A percentile compares a stretch with the other conserved stretches of the same genome.
phyloP scores from a whole-genome alignment of 2,113 vertebrate genomes.

The Larimichthys polyactis region DNA sequence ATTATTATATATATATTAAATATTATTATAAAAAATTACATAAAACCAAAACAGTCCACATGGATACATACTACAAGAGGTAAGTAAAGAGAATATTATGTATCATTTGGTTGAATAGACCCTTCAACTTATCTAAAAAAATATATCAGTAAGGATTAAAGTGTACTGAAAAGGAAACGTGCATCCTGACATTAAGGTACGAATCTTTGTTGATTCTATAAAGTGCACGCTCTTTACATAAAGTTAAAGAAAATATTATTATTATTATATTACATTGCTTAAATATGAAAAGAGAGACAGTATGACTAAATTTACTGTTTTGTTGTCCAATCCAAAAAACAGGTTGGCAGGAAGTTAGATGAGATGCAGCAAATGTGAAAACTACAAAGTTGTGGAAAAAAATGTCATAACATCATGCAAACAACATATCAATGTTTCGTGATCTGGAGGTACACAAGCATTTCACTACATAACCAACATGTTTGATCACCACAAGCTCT shows the following conservation, averaged over 20 bases:
- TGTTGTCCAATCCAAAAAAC: constrained; percentile 22
- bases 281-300: neutral
- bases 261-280: neutral
- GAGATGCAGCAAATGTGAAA: constrained; percentile 58
- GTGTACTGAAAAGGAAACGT: neutral
- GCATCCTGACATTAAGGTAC: neutral
- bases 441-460: constrained; percentile 14
- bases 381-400: constrained; percentile 37
- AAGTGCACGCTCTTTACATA: neutral
- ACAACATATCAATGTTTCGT: constrained; percentile 25
- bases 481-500: constrained; percentile 28
- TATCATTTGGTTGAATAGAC: too few relatives aligned
- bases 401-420: constrained; percentile 40
- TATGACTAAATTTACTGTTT: constrained; percentile 26
- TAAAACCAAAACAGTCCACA: neutral
- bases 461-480: constrained; percentile 9
- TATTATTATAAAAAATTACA: too few relatives aligned
- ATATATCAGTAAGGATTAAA: neutral
- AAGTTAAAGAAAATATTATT: neutral
- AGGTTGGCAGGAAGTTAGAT: constrained; percentile 27
- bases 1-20: too few relatives aligned
- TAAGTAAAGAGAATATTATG: too few relatives aligned
- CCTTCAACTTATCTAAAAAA: neutral
- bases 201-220: too few relatives aligned
- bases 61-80: neutral